Base-by-base conservation (phyloP, 2,888 invertebrate genomes). In the Miltochrista miniata region DNA sequence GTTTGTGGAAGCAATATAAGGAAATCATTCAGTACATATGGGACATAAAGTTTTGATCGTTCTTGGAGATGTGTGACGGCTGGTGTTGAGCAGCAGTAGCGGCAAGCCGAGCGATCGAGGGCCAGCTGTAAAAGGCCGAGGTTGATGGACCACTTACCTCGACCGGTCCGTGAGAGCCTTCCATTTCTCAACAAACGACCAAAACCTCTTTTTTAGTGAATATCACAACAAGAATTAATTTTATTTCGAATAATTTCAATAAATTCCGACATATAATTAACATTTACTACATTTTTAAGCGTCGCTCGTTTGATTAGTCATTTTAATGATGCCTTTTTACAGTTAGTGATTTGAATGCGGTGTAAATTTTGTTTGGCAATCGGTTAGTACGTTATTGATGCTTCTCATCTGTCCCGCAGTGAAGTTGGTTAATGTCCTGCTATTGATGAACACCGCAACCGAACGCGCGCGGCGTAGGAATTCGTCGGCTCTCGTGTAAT, bases 221-320 rank as follows among this genome's bases (percentile, higher is more conserved):
- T 74, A 78, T 71, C 75, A 77, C 76, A 70, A 75, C 76, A 69
- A 79, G 77, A 82, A 81, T 80, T 82, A 78, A 83, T 79, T 83
- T 76, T 75, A 79, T 83, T 83, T 83, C 74, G 71, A 81, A 83
- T 79, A 85, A 82, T 85, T 85, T 85, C 78, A 76, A 85, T 83
- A 84, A 83, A 83, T 83, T 81, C 77, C 79, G 64, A 77, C 81
- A 80, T 84, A 82, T 86, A 83, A 87, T 87, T 85, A 85, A 83
- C 84, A 85, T 87, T 85, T 74, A 81, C 81, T 80, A 81, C 79
- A 84, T 83, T 85, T 83, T 85, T 85, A 79, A 79, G 77, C 81
- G 79, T 84, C 83, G 81, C 83, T 82, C 81, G 82, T 85, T 86
- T 87, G 85, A 85, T 86, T 85, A 84, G 85, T 85, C 78, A 85